Evolutionary conservation across 2,888 invertebrate species (phyloP).

Genomic region (Pegoplata infirma): DNA sequence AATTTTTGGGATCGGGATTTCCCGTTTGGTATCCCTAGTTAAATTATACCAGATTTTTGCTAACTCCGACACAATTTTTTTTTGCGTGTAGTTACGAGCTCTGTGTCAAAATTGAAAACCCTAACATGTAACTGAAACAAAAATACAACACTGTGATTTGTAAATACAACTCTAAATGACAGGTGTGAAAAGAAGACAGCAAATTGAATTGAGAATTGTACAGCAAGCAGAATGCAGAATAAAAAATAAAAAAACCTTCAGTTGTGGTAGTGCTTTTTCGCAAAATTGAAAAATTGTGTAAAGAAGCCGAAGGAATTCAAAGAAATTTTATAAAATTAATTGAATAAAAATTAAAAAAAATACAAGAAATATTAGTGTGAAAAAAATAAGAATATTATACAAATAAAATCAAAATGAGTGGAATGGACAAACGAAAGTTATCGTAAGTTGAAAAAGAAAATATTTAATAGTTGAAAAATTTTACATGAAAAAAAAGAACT

Average conservation of each 20-base stretch:
- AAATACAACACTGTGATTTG: background rate
- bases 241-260: constrained; percentile 51
- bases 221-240: constrained; percentile 38
- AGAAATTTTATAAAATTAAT: constrained; percentile 22
- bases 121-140: no score
- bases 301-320: constrained; percentile 41
- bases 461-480: constrained; percentile 21
- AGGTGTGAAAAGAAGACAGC: constrained; percentile 12
- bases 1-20: no score
- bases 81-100: background rate
- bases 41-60: no score
- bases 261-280: constrained; percentile 60
- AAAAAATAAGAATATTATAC: constrained; percentile 16
- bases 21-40: no score
- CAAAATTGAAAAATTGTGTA: constrained; percentile 51
- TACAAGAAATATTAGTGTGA: constrained; percentile 33
- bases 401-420: constrained; percentile 70
- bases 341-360: constrained; percentile 1
- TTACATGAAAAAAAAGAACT: constrained; percentile 48
- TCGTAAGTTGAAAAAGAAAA: constrained; percentile 74
- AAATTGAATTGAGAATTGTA: background rate
- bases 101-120: no score
- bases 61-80: background rate
- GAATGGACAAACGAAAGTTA: constrained; percentile 77
- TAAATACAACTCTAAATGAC: constrained; percentile 25